Conservation (phyloP, 2,888 invertebrate genomes). For the Argyresthia goedartella region DNA sequence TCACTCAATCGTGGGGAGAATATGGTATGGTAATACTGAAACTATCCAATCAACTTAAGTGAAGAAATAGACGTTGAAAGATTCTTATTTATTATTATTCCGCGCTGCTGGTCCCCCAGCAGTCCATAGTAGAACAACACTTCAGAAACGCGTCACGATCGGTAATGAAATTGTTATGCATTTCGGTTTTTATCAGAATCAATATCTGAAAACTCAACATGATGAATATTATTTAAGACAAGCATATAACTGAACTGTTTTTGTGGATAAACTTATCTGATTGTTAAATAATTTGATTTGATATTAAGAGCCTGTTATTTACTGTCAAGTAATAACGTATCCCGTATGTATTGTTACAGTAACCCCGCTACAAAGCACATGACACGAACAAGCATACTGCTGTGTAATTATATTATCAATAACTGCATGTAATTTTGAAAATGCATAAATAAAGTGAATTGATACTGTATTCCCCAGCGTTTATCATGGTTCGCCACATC, state of each 20-base stretch:
- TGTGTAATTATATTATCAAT: no score
- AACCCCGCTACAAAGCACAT: no score
- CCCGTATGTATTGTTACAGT: no score
- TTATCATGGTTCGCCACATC: no score
- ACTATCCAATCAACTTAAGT: not conserved
- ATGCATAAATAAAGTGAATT: no score
- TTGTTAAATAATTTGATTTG: not conserved
- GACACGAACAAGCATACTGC: no score
- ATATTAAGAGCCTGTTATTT: not conserved
- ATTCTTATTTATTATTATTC: not conserved
- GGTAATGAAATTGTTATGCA: not conserved
- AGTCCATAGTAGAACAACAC: no score
- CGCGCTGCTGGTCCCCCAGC: no score
- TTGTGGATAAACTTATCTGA: slow-evolving; percentile 38
- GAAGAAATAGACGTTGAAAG: not conserved
- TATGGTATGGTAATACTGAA: slow-evolving; percentile 24
- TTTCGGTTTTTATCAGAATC: not conserved
- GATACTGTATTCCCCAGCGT: no score
- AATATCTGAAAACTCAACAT: slow-evolving; percentile 13
- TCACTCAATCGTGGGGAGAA: slow-evolving; percentile 18
- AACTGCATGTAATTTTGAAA: no score
- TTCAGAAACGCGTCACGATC: no score
- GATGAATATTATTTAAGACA: slow-evolving; percentile 27
- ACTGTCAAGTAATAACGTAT: no score
- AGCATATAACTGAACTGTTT: slow-evolving; percentile 45